Evolutionary conservation across 2,888 invertebrate genomes (phyloP), one percentile per base, ranked within the genome.

Genomic region (Elmis aenea): DNA sequence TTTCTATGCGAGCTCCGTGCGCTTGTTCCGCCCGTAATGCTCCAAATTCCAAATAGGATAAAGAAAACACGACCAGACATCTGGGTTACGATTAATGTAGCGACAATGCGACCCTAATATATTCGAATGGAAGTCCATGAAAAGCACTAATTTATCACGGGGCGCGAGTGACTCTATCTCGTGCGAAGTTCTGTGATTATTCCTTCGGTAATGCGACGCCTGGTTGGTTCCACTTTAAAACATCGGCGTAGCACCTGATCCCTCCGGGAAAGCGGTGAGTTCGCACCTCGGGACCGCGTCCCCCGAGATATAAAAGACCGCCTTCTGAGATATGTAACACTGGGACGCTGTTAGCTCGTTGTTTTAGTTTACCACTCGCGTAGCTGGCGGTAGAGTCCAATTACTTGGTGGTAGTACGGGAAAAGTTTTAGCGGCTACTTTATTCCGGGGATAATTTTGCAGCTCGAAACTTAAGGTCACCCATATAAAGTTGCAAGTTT

Each of bases 71-170:
- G 43, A 35, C 33, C 49, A 33, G 47, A 53, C 52, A 50, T 51
- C 47, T 51, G 52, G 51, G 51, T 45, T 42, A 50, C 46, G 54
- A 58, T 58, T 57, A 58, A 57, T 57, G 56, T 55, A 55, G 53
- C 57, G 54, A 56, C 57, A 57, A 55, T 54, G 51, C 53, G 49
- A 51, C 46, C 44, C 54, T 57, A 56, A 56, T 58, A 56, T 57
- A 58, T 58, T 58, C 58, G 48, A 50, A 56, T 36, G 33, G 32
- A 41, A 40, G 40, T 55, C 50, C 50, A 41, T 44, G 44, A 42
- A 46, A 49, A 50, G 49, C 44, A 48, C 52, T 46, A 56, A 58
- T 58, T 56, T 58, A 58, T 58, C 54, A 52, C 58, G 18, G 22
- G 31, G 30, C 20, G 25, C 36, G 27, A 39, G 22, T 32, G 32